Conservation (phyloP, 2,797 vertebrate species). For the Glossophaga mutica region DNA sequence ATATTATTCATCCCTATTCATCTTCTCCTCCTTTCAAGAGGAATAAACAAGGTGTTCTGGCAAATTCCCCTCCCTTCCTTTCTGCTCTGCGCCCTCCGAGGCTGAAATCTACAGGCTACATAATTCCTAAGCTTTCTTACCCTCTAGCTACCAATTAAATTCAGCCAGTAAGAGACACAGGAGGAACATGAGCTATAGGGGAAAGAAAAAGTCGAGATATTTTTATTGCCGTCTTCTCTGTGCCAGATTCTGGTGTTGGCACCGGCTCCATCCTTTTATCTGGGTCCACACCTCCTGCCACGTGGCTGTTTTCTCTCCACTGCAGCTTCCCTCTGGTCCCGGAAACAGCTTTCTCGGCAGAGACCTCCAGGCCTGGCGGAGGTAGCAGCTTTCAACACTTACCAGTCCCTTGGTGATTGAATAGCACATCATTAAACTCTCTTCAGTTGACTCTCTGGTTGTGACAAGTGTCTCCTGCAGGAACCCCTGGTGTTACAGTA, state of each 20-base stretch:
- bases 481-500: background rate
- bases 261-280: background rate
- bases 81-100: background rate
- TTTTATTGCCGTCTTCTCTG: background rate
- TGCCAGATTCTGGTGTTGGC: background rate
- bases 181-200: background rate
- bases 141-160: background rate
- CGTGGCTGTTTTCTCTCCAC: accelerated
- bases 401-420: background rate
- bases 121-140: background rate
- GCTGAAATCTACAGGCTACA: background rate
- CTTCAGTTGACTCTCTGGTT: background rate
- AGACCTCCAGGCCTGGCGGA: background rate
- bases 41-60: background rate
- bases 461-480: slow-evolving; percentile 41
- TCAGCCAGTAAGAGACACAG: background rate
- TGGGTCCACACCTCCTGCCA: background rate
- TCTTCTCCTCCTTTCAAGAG: background rate
- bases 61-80: background rate
- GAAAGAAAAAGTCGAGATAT: background rate
- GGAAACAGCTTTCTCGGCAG: background rate
- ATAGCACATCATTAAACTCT: slow-evolving; percentile 13
- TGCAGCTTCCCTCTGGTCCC: background rate
- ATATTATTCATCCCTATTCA: no score
- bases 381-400: background rate